Percentiles rank a stretch among this genome's conserved stretches.
These are phyloP conservation scores for Heliconius eleuchia DNA, from an alignment of 1,140 invertebrate genomes.

Conservation along the genomic window DNA sequence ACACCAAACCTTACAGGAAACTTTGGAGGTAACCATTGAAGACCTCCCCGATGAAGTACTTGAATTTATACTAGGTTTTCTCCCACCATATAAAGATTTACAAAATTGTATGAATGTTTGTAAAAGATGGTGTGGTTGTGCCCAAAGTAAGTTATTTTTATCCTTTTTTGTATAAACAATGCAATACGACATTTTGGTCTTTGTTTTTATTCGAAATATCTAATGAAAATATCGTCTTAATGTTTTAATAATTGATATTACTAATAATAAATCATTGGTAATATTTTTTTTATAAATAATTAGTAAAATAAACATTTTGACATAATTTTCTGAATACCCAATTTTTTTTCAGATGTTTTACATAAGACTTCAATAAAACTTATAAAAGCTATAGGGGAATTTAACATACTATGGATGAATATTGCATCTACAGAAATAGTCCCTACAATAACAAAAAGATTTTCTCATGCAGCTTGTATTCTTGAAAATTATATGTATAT, in stretches of 20 bases:
- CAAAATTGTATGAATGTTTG: constrained; percentile 92
- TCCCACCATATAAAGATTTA: constrained; percentile 95
- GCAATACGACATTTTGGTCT: too few species aligned
- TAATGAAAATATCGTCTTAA: too few species aligned
- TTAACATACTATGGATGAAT: constrained; percentile 86
- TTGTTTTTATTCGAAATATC: too few species aligned
- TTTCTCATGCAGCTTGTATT: constrained; percentile 95
- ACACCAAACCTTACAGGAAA: constrained; percentile 56
- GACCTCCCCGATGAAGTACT: constrained; percentile 95
- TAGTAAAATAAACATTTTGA: too few species aligned
- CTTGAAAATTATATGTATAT: constrained; percentile 94
- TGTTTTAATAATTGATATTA: too few species aligned
- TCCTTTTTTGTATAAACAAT: too few species aligned
- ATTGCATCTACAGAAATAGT: constrained; percentile 80
- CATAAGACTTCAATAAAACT: constrained; percentile 86
- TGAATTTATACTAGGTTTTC: constrained; percentile 93
- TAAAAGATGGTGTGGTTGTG: constrained; percentile 90
- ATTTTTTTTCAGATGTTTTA: constrained; percentile 85
- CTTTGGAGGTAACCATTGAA: constrained; percentile 80
- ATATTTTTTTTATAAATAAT: neutral
- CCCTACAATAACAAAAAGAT: constrained; percentile 91
- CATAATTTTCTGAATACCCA: neutral
- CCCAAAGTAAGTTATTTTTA: constrained; percentile 86
- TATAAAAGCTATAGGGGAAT: constrained; percentile 85
- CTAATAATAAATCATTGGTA: too few species aligned